phyloP scores from a whole-genome alignment of 2,888 invertebrate genomes.

The Hirtodrosophila cameraria region DNA sequence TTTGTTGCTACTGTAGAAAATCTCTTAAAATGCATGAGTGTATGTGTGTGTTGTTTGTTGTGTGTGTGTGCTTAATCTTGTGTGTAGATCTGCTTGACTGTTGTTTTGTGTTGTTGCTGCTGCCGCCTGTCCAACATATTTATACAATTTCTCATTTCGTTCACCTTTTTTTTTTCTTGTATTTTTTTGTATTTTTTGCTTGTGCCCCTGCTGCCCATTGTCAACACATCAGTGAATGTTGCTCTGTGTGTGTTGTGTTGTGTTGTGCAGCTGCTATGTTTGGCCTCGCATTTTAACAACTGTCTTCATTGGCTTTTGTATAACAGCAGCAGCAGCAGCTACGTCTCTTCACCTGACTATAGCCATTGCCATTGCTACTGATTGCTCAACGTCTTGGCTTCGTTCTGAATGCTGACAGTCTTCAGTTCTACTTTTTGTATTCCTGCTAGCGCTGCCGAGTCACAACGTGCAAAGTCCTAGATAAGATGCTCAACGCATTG shows the following conservation, averaged over 20 bases:
- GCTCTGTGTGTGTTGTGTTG: constrained; percentile 12
- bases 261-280: constrained; percentile 26
- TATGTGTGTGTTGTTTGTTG: constrained; percentile 39
- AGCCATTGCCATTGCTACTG: constrained; percentile 46
- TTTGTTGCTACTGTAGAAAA: constrained; percentile 53
- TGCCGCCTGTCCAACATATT: constrained; percentile 68
- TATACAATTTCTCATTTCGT: constrained; percentile 79
- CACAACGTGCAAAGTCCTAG: constrained; percentile 65
- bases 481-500: constrained; percentile 57
- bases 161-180: constrained; percentile 54
- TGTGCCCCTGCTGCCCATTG: constrained; percentile 35
- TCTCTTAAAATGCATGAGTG: constrained; percentile 71
- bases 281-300: constrained; percentile 59
- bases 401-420: constrained; percentile 8
- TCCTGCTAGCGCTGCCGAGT: constrained; percentile 24
- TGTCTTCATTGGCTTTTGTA: constrained; percentile 67
- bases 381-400: constrained; percentile 56
- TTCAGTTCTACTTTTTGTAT: constrained; percentile 27
- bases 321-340: constrained; percentile 3
- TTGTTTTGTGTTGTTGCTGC: constrained; percentile 4
- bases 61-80: constrained; percentile 51
- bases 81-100: constrained; percentile 45
- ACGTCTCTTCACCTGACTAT: constrained; percentile 35
- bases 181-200: neutral
- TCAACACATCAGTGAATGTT: constrained; percentile 28